Evolutionary conservation across 53 echinoderm and acorn worm species (phyloP).

Genomic region (Astropecten irregularis): DNA sequence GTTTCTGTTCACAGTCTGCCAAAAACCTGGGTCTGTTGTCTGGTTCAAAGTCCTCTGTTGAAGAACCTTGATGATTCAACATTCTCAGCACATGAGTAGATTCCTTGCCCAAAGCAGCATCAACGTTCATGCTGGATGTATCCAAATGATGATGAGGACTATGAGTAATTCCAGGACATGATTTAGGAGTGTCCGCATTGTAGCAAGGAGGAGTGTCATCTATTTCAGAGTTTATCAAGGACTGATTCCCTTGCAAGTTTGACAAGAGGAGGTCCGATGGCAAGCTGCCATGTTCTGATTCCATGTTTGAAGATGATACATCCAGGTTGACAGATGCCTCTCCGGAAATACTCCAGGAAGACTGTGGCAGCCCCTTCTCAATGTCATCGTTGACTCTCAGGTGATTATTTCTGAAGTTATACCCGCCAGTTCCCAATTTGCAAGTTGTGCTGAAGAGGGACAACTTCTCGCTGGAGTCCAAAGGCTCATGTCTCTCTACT

Average conservation of each 20-base stretch:
- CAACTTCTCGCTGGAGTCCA: neutral
- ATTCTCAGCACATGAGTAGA: no score
- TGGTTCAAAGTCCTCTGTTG: no score
- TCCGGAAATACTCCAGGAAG: no score
- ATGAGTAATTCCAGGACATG: no score
- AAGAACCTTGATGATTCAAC: no score
- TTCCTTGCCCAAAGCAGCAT: no score
- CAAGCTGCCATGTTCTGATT: neutral
- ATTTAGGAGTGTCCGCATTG: constrained; percentile 13
- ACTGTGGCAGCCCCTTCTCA: neutral
- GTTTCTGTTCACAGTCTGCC: no score
- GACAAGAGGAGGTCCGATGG: neutral
- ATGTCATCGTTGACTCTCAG: neutral
- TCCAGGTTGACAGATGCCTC: neutral
- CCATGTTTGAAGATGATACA: neutral
- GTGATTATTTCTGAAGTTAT: neutral
- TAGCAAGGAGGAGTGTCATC: neutral
- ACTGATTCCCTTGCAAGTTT: neutral
- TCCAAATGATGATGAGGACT: no score
- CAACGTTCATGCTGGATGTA: no score
- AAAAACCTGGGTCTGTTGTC: no score
- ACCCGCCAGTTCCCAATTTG: neutral
- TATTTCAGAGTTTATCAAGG: neutral
- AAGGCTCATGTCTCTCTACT: neutral
- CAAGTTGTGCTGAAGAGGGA: constrained; percentile 47